phyloP scores from a whole-genome alignment of 2,888 invertebrate genomes.

The Meloe dianella region DNA sequence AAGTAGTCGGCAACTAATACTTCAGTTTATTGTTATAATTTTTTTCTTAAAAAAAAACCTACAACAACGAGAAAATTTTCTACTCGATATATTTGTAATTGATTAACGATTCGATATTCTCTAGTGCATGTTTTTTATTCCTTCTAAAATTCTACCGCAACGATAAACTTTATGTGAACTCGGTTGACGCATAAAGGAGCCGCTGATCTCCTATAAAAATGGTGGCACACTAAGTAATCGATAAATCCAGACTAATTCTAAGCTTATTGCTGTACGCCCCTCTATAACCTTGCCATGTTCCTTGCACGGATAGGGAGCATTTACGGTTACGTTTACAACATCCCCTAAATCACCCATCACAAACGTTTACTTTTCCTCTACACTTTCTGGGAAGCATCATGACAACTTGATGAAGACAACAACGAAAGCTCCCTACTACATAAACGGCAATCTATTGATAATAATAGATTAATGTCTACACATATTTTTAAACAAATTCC shows the following conservation, averaged over 20 bases:
- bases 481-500: background rate
- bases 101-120: conserved; percentile 2
- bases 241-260: conserved; percentile 59
- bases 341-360: conserved; percentile 34
- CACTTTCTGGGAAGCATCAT: background rate
- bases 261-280: conserved; percentile 52
- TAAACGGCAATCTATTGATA: too few species aligned
- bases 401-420: background rate
- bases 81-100: background rate
- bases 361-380: background rate
- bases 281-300: too few species aligned
- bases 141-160: conserved; percentile 34
- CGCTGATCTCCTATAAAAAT: conserved; percentile 55
- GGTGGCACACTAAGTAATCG: conserved; percentile 56
- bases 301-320: conserved; percentile 45
- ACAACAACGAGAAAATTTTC: background rate
- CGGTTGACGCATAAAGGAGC: conserved; percentile 47
- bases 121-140: background rate
- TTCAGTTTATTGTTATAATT: background rate
- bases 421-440: too few species aligned
- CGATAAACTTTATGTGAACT: conserved; percentile 41
- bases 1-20: background rate
- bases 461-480: background rate
- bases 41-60: background rate
- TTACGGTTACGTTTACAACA: conserved; percentile 44